phyloP scores from a whole-genome alignment of 2,113 vertebrate species.

The Natator depressus region DNA sequence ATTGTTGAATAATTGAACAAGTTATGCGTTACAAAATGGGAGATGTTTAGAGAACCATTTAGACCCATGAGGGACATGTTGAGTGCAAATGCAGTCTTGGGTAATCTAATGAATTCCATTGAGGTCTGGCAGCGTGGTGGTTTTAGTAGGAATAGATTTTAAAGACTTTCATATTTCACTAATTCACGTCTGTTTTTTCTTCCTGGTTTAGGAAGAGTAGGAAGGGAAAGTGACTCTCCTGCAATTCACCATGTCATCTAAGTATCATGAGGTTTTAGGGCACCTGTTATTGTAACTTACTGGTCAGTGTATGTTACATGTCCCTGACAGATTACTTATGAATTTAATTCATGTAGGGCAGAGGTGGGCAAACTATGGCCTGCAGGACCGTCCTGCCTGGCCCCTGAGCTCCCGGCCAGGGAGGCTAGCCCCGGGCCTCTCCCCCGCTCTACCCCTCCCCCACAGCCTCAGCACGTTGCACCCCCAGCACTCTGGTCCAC shows the following conservation, averaged over 20 bases:
- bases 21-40: background rate
- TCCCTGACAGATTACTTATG: background rate
- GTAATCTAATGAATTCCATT: constrained; percentile 15
- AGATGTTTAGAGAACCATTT: constrained; percentile 30
- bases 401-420: too few relatives aligned
- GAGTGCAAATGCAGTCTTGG: constrained; percentile 16
- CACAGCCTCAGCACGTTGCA: too few relatives aligned
- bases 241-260: constrained; percentile 26
- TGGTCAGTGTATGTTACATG: background rate
- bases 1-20: constrained; percentile 14
- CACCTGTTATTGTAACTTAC: background rate
- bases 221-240: constrained; percentile 18
- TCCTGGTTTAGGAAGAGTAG: constrained; percentile 2
- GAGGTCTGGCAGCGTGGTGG: background rate
- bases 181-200: background rate
- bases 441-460: too few relatives aligned
- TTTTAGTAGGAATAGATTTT: background rate
- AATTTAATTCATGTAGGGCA: background rate
- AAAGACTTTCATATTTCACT: background rate
- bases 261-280: background rate
- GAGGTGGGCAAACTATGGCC: too few relatives aligned
- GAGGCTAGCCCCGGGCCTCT: too few relatives aligned
- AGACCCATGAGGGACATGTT: constrained; percentile 7
- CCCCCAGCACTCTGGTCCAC: too few relatives aligned
- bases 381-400: too few relatives aligned